Percentiles rank a stretch among this genome's conserved stretches.
Conservation (phyloP, 2,888 invertebrate genomes). For the Dryomyza anilis region DNA sequence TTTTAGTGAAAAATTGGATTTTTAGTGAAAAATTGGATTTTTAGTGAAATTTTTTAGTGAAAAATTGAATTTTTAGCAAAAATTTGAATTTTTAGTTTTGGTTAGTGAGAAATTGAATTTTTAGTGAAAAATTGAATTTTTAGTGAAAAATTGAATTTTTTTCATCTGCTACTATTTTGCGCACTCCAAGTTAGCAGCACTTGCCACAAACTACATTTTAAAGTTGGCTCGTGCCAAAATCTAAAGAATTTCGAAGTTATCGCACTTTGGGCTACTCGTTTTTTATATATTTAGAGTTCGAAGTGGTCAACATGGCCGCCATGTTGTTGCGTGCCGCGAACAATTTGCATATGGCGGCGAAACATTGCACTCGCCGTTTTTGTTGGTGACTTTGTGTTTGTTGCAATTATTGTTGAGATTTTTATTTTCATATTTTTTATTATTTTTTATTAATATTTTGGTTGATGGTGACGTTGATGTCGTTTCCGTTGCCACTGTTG, state of each 20-base stretch:
- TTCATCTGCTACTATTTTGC: not conserved
- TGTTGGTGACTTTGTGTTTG: not conserved
- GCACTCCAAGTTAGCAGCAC: not conserved
- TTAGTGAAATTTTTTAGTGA: too few species aligned
- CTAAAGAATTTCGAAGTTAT: not conserved
- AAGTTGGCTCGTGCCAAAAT: not conserved
- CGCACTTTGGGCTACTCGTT: too few species aligned
- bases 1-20: too few species aligned
- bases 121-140: too few species aligned
- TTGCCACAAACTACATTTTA: too few species aligned
- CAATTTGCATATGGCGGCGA: slow-evolving; percentile 2
- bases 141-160: too few species aligned
- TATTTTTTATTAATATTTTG: too few species aligned
- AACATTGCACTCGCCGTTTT: not conserved
- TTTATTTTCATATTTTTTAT: not conserved
- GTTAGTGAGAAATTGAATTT: too few species aligned
- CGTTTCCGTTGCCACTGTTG: not conserved
- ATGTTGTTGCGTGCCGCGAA: not conserved
- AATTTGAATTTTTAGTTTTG: too few species aligned
- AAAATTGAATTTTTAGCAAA: too few species aligned
- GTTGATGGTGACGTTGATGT: slow-evolving; percentile 11
- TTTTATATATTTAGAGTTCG: not conserved
- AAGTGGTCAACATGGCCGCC: slow-evolving; percentile 2
- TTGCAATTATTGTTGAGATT: not conserved
- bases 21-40: too few species aligned